Percentiles rank a stretch among this genome's conserved stretches.
Evolutionary conservation across 2,888 invertebrate species (phyloP).

Genomic region (Drosophila atripex): DNA sequence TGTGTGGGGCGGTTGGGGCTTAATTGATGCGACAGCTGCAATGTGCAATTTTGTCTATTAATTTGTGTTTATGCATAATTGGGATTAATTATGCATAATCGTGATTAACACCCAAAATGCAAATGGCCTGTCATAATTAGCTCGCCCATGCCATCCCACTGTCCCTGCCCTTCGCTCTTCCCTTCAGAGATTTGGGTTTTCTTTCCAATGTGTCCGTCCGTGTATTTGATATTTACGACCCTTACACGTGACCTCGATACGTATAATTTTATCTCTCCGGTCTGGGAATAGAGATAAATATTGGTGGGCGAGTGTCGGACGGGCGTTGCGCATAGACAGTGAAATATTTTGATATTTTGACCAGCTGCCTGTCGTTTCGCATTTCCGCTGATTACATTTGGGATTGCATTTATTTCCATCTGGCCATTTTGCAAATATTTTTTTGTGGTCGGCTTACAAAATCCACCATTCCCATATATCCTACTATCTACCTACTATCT

Average conservation of each 20-base stretch:
- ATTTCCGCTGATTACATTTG: conserved; percentile 66
- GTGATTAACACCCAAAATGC: conserved; percentile 76
- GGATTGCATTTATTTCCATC: conserved; percentile 35
- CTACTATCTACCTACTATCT: too few relatives aligned
- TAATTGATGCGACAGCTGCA: conserved; percentile 69
- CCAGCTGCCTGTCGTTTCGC: conserved; percentile 45
- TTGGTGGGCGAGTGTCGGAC: background rate
- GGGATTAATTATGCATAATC: conserved; percentile 78
- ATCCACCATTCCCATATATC: background rate
- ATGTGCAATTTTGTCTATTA: conserved; percentile 78
- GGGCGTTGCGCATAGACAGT: background rate
- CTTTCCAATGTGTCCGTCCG: conserved; percentile 13
- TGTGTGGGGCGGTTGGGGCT: conserved; percentile 8
- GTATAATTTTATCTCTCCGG: conserved; percentile 30
- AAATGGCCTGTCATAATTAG: conserved; percentile 63
- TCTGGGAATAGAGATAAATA: background rate
- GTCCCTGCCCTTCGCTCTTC: background rate
- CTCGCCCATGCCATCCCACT: background rate
- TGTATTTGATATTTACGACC: conserved; percentile 39
- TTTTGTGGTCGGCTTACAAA: background rate
- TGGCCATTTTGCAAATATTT: conserved; percentile 7
- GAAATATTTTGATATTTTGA: conserved; percentile 42
- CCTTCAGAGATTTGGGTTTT: conserved; percentile 13
- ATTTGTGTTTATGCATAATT: conserved; percentile 78
- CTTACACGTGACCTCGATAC: conserved; percentile 45